Evolutionary conservation across 1,140 invertebrate genomes (phyloP).

Genomic region (Ostrea denselamellosa): DNA sequence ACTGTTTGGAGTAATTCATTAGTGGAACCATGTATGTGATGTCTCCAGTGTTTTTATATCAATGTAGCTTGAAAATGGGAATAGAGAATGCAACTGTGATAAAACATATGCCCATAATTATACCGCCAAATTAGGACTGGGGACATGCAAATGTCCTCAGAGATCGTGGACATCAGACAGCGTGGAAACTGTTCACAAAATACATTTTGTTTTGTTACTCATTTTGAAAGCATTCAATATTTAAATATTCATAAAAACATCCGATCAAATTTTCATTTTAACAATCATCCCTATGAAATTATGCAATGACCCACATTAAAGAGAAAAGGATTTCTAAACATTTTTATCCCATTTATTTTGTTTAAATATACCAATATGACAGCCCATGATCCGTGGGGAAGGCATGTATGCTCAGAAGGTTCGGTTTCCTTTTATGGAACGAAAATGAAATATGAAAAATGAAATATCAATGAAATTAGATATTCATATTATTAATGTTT

Average conservation of each 20-base stretch:
- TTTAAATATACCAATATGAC: too few relatives aligned
- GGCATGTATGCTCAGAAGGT: too few relatives aligned
- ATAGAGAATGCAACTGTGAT: not conserved
- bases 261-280: too few relatives aligned
- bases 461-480: too few relatives aligned
- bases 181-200: not conserved
- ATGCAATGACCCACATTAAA: too few relatives aligned
- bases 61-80: not conserved
- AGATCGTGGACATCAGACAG: not conserved
- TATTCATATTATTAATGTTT: too few relatives aligned
- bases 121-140: not conserved
- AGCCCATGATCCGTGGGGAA: too few relatives aligned
- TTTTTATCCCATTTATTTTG: too few relatives aligned
- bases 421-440: too few relatives aligned
- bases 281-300: too few relatives aligned
- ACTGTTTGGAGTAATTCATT: not conserved
- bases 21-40: not conserved
- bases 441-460: too few relatives aligned
- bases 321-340: too few relatives aligned
- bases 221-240: not conserved
- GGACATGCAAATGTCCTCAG: not conserved
- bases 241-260: not conserved
- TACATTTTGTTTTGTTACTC: not conserved
- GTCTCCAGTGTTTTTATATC: not conserved
- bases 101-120: constrained; percentile 8